A percentile compares a stretch with the other conserved stretches of the same genome.
These are phyloP conservation scores for Dolomedes plantarius DNA, from an alignment of 2,888 invertebrate species.

Conservation along the genomic window DNA sequence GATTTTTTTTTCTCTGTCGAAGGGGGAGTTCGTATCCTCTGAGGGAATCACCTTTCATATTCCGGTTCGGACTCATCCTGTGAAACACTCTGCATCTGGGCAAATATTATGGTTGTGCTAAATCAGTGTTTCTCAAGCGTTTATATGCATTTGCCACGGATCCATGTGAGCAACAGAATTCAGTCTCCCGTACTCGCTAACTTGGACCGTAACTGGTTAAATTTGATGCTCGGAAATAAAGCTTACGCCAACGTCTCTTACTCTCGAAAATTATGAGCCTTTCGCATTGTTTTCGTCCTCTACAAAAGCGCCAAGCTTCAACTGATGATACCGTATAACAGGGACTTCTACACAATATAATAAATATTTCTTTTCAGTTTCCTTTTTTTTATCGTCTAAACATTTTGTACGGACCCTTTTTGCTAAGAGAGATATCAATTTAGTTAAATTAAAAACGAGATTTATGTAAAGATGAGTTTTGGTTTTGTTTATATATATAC, in stretches of 20 bases:
- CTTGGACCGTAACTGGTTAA: neutral
- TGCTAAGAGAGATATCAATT: neutral
- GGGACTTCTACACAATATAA: neutral
- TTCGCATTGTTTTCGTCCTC: neutral
- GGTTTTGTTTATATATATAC: neutral
- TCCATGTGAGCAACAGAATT: slow-evolving; percentile 3
- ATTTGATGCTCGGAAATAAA: neutral
- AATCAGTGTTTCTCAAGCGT: slow-evolving; percentile 20
- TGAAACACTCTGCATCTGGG: slow-evolving; percentile 3
- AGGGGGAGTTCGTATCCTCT: slow-evolving; percentile 44
- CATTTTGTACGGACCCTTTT: neutral
- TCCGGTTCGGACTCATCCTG: slow-evolving; percentile 21
- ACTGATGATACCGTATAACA: neutral
- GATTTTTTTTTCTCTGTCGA: slow-evolving; percentile 65
- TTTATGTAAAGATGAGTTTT: neutral
- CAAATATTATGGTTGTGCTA: slow-evolving; percentile 53
- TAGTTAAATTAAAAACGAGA: neutral
- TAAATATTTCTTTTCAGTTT: neutral
- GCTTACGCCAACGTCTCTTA: neutral
- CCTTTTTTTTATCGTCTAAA: neutral
- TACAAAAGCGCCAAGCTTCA: neutral
- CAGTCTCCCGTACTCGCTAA: neutral
- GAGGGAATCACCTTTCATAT: neutral
- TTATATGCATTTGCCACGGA: neutral
- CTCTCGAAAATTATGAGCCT: neutral